Evolutionary conservation across 2,888 invertebrate species (phyloP).

Genomic region (Eudasyphora cyanicolor): DNA sequence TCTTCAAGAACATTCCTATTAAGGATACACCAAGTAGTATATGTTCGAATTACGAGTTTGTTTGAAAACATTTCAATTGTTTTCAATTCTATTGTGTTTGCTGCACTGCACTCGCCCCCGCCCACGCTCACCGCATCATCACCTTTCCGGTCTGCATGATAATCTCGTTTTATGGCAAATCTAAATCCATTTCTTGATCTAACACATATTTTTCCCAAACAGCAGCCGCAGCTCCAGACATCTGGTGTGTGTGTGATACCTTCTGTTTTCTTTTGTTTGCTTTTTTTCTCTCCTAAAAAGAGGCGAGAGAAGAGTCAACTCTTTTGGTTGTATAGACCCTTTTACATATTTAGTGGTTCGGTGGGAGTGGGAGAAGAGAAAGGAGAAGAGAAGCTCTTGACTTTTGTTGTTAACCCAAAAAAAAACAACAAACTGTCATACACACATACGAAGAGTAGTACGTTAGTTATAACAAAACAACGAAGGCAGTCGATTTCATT

Average conservation of each 20-base stretch:
- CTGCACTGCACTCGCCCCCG: background rate
- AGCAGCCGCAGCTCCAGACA: background rate
- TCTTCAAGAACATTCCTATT: background rate
- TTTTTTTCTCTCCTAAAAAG: too few species aligned
- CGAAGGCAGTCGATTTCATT: background rate
- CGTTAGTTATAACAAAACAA: background rate
- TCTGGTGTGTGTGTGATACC: slow-evolving; percentile 26
- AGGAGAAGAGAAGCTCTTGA: slow-evolving; percentile 58
- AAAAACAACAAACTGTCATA: too few species aligned
- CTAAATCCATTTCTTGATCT: slow-evolving; percentile 11
- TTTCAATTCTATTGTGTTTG: slow-evolving; percentile 12
- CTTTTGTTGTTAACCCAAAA: slow-evolving; percentile 41
- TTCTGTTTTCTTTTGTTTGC: slow-evolving; percentile 40
- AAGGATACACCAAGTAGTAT: too few species aligned
- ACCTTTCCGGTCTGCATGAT: too few species aligned
- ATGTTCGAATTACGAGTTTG: background rate
- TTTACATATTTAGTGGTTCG: slow-evolving; percentile 21
- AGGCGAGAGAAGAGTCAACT: background rate
- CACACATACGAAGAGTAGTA: background rate
- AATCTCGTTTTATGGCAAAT: background rate
- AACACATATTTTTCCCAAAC: background rate
- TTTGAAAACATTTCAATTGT: slow-evolving; percentile 29
- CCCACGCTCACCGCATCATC: too few species aligned
- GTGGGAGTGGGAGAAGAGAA: too few species aligned
- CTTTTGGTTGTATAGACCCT: slow-evolving; percentile 2